Base-by-base conservation (phyloP, 2,888 invertebrate species). In the Seladonia tumulorum region DNA sequence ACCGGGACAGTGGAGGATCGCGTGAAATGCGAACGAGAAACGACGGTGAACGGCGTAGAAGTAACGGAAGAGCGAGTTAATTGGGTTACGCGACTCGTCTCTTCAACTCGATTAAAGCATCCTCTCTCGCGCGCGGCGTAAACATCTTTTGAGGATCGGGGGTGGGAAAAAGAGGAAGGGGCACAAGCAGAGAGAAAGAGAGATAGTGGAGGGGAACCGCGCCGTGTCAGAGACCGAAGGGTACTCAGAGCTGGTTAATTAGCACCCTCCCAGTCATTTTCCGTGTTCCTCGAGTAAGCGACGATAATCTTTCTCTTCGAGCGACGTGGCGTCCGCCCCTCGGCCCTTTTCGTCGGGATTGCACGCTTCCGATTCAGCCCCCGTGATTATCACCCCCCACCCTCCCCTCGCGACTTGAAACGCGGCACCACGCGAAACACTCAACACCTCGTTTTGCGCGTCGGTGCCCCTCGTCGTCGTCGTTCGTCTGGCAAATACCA, bases 21-120 rank as follows among this genome's bases (percentile, higher is more conserved):
- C 66, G 42, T 39, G 77, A 53, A n/a, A 49, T 60, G 72, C 60
- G 70, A 53, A 72, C 57, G 73, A 71, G 47, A 39, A 72, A 16
- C 14, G 66, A 60, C 42, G 71, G 39, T 18, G 25, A 73, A 70
- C 25, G 76, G 73, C 82, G 73, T 75, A 78, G 86, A 87, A 87
- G 86, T 82, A 88, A 89, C 89, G 88, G 86, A 87, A 87, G 84
- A 88, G 92, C 87, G 83, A 91, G 84, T 90, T 90, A 90, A 93
- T 93, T 92, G 89, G 91, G 90, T 93, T 93, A 93, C 90, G 91
- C 88, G 87, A 91, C 90, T 92, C 91, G 90, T 92, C 92, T 92
- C 92, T 92, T 93, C 91, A 93, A 93, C 92, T 93, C 92, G 93
- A 92, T 93, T 93, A 92, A 92, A 92, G 90, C 91, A 88, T 90